Evolutionary conservation across 2,888 invertebrate species (phyloP).

Genomic region (Amblyteles armatorius): DNA sequence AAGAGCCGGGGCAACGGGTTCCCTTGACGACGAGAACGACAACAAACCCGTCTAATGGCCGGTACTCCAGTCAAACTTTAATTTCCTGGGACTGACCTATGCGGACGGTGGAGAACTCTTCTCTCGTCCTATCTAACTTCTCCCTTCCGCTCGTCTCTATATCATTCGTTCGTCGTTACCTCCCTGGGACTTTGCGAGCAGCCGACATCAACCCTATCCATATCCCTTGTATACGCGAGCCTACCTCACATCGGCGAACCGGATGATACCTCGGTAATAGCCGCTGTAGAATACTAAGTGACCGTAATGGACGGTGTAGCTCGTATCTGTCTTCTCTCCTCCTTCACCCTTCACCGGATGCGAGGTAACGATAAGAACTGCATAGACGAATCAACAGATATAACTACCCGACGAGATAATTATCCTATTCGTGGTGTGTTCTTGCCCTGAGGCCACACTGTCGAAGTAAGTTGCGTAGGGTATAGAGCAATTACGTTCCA

Average conservation of each 20-base stretch:
- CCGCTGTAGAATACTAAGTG: conserved; percentile 63
- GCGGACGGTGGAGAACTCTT: conserved; percentile 75
- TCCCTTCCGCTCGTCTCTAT: conserved; percentile 51
- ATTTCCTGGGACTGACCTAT: conserved; percentile 82
- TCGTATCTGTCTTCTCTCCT: conserved; percentile 9
- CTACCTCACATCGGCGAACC: conserved; percentile 32
- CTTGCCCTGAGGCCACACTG: too few species aligned
- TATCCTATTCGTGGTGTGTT: not conserved
- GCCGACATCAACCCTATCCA: conserved; percentile 16
- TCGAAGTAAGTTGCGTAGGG: not conserved
- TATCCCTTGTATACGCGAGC: conserved; percentile 27
- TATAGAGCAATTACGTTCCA: not conserved
- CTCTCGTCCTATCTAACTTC: conserved; percentile 55
- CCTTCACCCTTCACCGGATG: not conserved
- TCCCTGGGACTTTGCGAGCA: not conserved
- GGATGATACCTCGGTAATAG: conserved; percentile 39
- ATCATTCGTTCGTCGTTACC: conserved; percentile 58
- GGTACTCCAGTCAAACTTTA: conserved; percentile 82
- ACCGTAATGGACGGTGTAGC: conserved; percentile 51
- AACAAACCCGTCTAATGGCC: conserved; percentile 82
- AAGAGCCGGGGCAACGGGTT: conserved; percentile 73
- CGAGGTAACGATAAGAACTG: conserved; percentile 37
- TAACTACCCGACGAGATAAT: conserved; percentile 5
- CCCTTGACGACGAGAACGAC: conserved; percentile 81
- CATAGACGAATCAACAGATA: conserved; percentile 19